A percentile compares a stretch with the other conserved stretches of the same genome.
These are phyloP conservation scores for Drosophila helvetica DNA, from an alignment of 2,888 invertebrate genomes.

Conservation along the genomic window DNA sequence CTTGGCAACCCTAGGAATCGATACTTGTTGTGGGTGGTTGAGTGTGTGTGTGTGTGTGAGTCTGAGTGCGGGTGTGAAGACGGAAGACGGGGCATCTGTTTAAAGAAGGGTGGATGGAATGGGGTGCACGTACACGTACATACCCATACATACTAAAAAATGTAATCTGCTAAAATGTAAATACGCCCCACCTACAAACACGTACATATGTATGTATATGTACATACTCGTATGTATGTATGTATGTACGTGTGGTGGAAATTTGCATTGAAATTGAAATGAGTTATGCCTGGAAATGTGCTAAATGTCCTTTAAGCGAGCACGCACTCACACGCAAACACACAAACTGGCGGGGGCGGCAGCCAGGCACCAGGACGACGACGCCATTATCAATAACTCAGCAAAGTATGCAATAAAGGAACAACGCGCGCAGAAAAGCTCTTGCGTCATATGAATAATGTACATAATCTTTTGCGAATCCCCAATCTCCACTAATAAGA, in stretches of 20 bases:
- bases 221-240: slow-evolving; percentile 3
- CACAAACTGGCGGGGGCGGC: background rate
- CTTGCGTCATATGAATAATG: slow-evolving; percentile 70
- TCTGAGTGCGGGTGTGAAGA: slow-evolving; percentile 5
- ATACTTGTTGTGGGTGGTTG: slow-evolving; percentile 67
- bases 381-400: slow-evolving; percentile 54
- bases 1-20: slow-evolving; percentile 63
- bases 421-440: slow-evolving; percentile 23
- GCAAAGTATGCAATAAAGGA: slow-evolving; percentile 74
- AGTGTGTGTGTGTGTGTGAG: slow-evolving; percentile 2
- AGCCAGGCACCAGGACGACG: slow-evolving; percentile 1
- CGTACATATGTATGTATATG: slow-evolving; percentile 10
- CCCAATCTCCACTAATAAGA: slow-evolving; percentile 70
- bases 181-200: slow-evolving; percentile 37
- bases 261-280: slow-evolving; percentile 77
- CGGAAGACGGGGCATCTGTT: slow-evolving; percentile 5
- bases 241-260: slow-evolving; percentile 17
- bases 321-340: slow-evolving; percentile 29
- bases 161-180: slow-evolving; percentile 74
- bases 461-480: background rate
- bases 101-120: background rate
- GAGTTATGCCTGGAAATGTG: slow-evolving; percentile 71
- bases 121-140: slow-evolving; percentile 15
- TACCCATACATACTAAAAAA: slow-evolving; percentile 56
- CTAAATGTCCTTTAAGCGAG: slow-evolving; percentile 43